Evolutionary conservation across 2,797 vertebrate species (phyloP), one percentile per base, ranked within the genome.

Genomic region (Balearica regulorum): DNA sequence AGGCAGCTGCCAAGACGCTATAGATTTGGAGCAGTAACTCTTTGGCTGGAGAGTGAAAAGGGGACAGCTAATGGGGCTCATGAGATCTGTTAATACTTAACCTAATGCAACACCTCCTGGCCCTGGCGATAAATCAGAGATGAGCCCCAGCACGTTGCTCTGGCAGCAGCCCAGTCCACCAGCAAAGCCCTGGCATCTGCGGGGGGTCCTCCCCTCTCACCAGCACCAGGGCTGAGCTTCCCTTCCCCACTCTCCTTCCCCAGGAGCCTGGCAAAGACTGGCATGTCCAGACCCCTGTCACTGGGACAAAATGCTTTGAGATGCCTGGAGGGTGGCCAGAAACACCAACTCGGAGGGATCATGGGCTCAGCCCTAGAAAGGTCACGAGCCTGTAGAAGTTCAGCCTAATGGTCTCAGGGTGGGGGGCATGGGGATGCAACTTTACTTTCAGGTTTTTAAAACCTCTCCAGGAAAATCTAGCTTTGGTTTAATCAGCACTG

Each of bases 31-130:
- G 95, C 93, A 93, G 94, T 91, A 96, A 94, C 92, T 97, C 94
- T 94, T 92, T 15, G 18, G 66, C 71, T 92, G 72, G 77, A 61
- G 91, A 96, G 77, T 92, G 94, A 90, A 94, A 94, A 95, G 90
- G 87, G 93, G 94, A 96, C 94, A 93, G 97, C 88, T 97, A 97
- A 97, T 92, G 95, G 96, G 97, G 90, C 97, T 96, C 97, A 94
- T 90, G 97, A 97, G 97, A 96, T 96, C 96, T 93, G 96, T 94
- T 97, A 96, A 96, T 96, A 88, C 92, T 97, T 97, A 95, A 97
- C 96, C 96, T 95, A 89, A 90, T 68, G 90, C 93, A 97, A 96
- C 94, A 96, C 93, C 93, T 92, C 18, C 91, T 18, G 3, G 87
- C 87, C 88, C 84, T 86, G 91, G 69, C 6, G 35, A 96, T 97